A percentile compares a stretch with the other conserved stretches of the same genome.
These are phyloP conservation scores for Aricia artaxerxes DNA, from an alignment of 2,888 invertebrate genomes.

Conservation along the genomic window DNA sequence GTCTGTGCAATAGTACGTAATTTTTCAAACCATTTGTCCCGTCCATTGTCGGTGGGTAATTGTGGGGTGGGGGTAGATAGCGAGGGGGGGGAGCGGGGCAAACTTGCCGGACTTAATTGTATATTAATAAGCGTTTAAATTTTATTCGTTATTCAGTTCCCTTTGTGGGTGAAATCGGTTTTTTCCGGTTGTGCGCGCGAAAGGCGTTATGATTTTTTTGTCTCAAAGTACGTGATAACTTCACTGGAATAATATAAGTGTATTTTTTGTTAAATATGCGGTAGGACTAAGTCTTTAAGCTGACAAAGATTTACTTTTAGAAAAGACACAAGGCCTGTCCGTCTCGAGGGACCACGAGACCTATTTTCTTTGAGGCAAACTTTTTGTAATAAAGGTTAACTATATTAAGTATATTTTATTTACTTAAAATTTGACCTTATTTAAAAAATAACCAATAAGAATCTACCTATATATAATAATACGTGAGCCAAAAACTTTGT, in stretches of 20 bases:
- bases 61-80: conserved; percentile 38
- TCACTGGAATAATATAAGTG: background rate
- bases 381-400: background rate
- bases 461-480: no score
- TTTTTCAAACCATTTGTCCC: conserved; percentile 66
- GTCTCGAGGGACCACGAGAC: no score
- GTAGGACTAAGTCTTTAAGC: background rate
- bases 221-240: background rate
- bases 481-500: no score
- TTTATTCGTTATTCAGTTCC: conserved; percentile 23
- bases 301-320: background rate
- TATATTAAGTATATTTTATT: background rate
- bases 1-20: conserved; percentile 59
- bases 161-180: conserved; percentile 22
- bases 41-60: conserved; percentile 49
- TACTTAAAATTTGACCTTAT: background rate
- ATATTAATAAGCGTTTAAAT: conserved; percentile 51
- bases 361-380: background rate
- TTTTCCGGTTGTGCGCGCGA: background rate
- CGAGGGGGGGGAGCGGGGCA: conserved; percentile 38
- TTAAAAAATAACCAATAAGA: background rate
- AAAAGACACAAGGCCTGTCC: no score
- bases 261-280: background rate
- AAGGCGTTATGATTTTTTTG: background rate
- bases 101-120: conserved; percentile 49